Evolutionary conservation across 2,888 invertebrate species (phyloP).

Genomic region (Agrochola lota): DNA sequence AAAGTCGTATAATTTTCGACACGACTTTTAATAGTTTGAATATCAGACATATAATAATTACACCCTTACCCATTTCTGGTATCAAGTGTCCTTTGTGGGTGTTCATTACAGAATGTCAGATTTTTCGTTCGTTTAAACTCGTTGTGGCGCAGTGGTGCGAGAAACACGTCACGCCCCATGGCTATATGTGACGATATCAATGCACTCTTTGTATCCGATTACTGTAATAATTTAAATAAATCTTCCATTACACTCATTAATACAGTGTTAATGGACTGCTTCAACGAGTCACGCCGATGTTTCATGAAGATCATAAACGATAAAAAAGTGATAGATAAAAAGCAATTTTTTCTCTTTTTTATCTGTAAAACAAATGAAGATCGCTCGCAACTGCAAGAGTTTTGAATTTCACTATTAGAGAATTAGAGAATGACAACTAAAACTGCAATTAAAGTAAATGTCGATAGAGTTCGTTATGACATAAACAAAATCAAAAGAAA

Average conservation of each 20-base stretch:
- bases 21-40: constrained; percentile 21
- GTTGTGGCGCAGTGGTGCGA: constrained; percentile 74
- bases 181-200: constrained; percentile 70
- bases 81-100: constrained; percentile 66
- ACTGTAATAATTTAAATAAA: constrained; percentile 65
- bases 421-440: not conserved
- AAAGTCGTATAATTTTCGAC: not conserved
- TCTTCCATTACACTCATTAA: constrained; percentile 64
- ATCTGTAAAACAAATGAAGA: constrained; percentile 8
- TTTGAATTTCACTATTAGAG: not conserved
- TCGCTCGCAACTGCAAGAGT: not conserved
- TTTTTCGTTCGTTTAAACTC: constrained; percentile 83
- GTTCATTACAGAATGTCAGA: constrained; percentile 80
- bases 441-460: not conserved
- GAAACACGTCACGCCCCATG: constrained; percentile 80
- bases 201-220: constrained; percentile 64
- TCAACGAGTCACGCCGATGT: constrained; percentile 52
- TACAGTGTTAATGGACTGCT: constrained; percentile 65
- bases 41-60: constrained; percentile 37
- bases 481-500: not conserved
- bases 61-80: constrained; percentile 40
- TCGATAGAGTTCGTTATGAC: not conserved
- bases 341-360: not conserved
- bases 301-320: constrained; percentile 16
- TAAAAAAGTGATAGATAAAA: constrained; percentile 6